phyloP scores from a whole-genome alignment of 2,113 vertebrate species.

The Protobothrops mucrosquamatus region DNA sequence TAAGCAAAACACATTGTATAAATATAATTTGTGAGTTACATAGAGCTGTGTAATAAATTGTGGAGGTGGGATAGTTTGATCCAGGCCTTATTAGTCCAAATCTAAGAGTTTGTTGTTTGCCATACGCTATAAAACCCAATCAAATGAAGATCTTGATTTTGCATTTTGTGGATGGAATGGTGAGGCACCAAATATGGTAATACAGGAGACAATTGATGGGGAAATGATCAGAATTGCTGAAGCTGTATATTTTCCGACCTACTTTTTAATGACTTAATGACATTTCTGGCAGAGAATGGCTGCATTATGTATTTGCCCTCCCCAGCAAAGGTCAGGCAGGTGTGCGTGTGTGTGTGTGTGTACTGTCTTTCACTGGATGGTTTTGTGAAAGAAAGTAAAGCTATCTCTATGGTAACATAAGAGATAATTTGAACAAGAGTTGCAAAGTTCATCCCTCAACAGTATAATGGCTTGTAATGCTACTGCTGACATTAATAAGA shows the following conservation, averaged over 20 bases:
- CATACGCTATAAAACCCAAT: not conserved
- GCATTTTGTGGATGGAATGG: not conserved
- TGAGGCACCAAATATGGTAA: not conserved
- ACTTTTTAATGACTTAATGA: constrained; percentile 18
- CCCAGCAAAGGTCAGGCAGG: not conserved
- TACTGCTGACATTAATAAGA: constrained; percentile 19
- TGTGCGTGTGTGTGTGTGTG: not conserved
- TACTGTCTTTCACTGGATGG: not conserved
- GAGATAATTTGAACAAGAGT: constrained; percentile 17
- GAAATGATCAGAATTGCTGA: not conserved
- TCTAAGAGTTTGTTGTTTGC: not conserved
- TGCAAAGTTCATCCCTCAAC: constrained; percentile 13
- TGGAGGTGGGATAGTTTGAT: not conserved
- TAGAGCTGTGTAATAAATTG: too few species aligned
- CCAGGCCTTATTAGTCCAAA: not conserved
- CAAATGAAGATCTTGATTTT: not conserved
- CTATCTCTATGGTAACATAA: constrained; percentile 15
- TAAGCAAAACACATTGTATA: not conserved
- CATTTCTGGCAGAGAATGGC: not conserved
- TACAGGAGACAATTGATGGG: not conserved
- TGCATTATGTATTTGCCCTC: constrained; percentile 17
- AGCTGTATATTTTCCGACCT: constrained; percentile 6
- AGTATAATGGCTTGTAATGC: not conserved
- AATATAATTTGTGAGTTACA: too few species aligned
- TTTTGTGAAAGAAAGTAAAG: constrained; percentile 9